Evolutionary conservation across 2,797 vertebrate genomes (phyloP).

Genomic region (Pseudochirops cupreus): DNA sequence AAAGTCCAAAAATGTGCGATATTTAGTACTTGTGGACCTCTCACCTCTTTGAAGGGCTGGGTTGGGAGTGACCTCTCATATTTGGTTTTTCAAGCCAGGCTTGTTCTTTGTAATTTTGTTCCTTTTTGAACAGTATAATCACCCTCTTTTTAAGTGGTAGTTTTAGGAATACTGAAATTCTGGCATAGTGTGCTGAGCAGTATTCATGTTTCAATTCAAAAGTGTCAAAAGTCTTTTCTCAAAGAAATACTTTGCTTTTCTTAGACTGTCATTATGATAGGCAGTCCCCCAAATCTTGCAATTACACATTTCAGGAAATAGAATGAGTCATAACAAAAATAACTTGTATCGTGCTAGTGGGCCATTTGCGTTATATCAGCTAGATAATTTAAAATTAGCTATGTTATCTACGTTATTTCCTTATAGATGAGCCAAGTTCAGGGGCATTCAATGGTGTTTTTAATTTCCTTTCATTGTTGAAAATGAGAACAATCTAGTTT

Average conservation of each 20-base stretch:
- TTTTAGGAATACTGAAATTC: constrained; percentile 24
- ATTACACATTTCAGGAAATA: constrained; percentile 61
- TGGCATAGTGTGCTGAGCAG: constrained; percentile 34
- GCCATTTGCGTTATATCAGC: constrained; percentile 49
- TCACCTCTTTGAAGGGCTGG: neutral
- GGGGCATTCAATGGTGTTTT: constrained; percentile 75
- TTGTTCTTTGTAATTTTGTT: neutral
- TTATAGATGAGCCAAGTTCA: constrained; percentile 77
- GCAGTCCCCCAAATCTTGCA: constrained; percentile 44
- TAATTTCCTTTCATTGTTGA: constrained; percentile 84
- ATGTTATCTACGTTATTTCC: constrained; percentile 72
- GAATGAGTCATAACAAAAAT: constrained; percentile 76
- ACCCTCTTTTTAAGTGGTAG: neutral
- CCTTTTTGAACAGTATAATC: neutral
- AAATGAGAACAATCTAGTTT: constrained; percentile 70
- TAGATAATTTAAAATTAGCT: constrained; percentile 74
- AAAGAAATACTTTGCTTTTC: constrained; percentile 32
- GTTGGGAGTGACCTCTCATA: neutral
- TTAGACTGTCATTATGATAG: constrained; percentile 42
- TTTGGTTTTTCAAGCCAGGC: neutral
- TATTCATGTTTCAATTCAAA: constrained; percentile 46
- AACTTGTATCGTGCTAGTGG: constrained; percentile 70
- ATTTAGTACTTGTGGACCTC: neutral
- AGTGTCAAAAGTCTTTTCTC: constrained; percentile 34
- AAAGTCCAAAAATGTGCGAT: neutral